Conservation (phyloP, 2,113 vertebrate species). For the Mustelus asterias region DNA sequence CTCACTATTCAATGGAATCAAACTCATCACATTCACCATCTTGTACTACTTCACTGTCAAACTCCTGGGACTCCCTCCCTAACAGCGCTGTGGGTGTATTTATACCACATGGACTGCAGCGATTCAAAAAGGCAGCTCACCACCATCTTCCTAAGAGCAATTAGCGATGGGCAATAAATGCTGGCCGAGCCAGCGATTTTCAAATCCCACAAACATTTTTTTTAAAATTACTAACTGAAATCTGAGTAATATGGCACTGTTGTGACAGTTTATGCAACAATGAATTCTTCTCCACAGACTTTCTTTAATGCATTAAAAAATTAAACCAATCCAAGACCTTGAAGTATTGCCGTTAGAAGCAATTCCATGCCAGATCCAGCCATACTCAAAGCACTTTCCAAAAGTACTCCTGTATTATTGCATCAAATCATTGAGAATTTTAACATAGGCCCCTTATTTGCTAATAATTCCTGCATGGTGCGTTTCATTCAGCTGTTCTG, state of each 20-base stretch:
- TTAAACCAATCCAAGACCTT: neutral
- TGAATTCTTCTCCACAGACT: neutral
- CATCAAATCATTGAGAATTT: neutral
- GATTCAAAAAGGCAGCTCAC: neutral
- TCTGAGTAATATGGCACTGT: neutral
- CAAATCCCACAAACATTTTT: neutral
- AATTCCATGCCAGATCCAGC: neutral
- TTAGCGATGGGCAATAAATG: neutral
- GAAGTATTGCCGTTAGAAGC: neutral
- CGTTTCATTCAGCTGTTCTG: neutral
- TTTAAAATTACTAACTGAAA: neutral
- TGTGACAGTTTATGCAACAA: neutral
- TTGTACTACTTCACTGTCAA: neutral
- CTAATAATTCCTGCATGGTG: neutral
- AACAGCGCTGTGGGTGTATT: neutral
- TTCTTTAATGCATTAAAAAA: neutral
- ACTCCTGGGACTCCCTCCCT: neutral
- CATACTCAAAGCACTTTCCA: neutral
- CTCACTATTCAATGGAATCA: neutral
- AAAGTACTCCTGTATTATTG: neutral
- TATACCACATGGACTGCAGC: neutral
- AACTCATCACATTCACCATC: neutral
- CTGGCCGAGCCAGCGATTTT: no score
- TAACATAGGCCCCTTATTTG: neutral
- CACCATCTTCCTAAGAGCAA: neutral